phyloP scores from a whole-genome alignment of 2,888 invertebrate species.

The Brachyptera putata region DNA sequence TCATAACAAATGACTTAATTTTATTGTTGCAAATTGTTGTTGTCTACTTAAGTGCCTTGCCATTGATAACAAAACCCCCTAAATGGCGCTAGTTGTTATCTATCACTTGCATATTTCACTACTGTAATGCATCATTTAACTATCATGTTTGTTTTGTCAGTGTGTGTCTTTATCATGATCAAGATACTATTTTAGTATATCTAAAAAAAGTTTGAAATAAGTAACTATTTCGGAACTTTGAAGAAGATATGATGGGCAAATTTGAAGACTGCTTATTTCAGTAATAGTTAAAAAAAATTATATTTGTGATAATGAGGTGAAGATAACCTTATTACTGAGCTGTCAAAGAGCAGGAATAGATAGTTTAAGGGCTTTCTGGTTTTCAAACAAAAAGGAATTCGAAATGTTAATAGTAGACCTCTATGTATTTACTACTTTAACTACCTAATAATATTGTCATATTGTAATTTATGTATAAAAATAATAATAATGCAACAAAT shows the following conservation, averaged over 20 bases:
- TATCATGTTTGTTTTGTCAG: no score
- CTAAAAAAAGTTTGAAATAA: no score
- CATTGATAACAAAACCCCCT: no score
- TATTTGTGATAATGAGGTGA: conserved; percentile 9
- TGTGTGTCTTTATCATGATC: no score
- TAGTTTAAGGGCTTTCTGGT: not conserved
- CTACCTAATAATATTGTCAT: conserved; percentile 2
- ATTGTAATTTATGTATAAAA: not conserved
- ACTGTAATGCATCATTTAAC: not conserved
- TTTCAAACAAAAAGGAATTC: conserved; percentile 1
- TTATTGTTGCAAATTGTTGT: conserved; percentile 3
- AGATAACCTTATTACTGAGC: not conserved
- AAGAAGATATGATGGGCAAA: conserved; percentile 2
- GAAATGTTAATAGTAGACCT: not conserved
- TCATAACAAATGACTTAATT: not conserved
- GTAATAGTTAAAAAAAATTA: not conserved
- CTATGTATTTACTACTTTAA: no score
- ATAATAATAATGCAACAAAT: not conserved
- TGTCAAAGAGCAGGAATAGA: not conserved
- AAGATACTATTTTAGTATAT: no score
- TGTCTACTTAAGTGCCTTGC: conserved; percentile 19
- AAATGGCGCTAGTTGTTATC: not conserved
- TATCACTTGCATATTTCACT: not conserved
- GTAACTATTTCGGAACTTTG: not conserved
- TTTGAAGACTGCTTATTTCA: conserved; percentile 19